Conservation (phyloP, 2,888 invertebrate genomes). For the Pachymerium ferrugineum region DNA sequence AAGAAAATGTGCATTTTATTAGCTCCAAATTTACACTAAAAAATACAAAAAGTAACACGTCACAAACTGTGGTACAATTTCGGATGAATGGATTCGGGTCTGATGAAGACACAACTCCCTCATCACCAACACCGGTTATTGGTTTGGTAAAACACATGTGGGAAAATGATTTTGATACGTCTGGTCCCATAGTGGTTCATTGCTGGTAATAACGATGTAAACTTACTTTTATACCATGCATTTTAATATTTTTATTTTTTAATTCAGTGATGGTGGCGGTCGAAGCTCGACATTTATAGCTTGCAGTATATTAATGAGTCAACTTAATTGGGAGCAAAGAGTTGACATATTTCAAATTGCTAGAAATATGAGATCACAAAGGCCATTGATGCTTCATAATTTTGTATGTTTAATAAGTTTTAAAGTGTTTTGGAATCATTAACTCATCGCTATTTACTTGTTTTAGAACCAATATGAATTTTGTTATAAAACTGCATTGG, state of each 20-base stretch:
- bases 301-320: conserved; percentile 76
- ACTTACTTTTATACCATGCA: background rate
- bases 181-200: conserved; percentile 75
- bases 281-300: conserved; percentile 85
- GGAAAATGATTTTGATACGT: conserved; percentile 42
- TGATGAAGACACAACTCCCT: conserved; percentile 76
- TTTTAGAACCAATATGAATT: conserved; percentile 86
- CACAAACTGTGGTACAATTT: conserved; percentile 53
- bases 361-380: conserved; percentile 75
- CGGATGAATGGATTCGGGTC: conserved; percentile 92
- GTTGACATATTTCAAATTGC: conserved; percentile 80
- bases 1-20: conserved; percentile 87
- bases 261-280: conserved; percentile 73
- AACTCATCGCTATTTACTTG: conserved; percentile 32
- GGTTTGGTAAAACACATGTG: conserved; percentile 70
- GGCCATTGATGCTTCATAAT: conserved; percentile 75
- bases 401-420: conserved; percentile 57
- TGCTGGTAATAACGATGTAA: conserved; percentile 59
- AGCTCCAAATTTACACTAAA: conserved; percentile 72
- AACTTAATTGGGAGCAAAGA: conserved; percentile 73
- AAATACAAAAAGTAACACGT: conserved; percentile 56
- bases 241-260: conserved; percentile 37
- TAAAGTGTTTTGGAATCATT: background rate
- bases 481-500: conserved; percentile 75
- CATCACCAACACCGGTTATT: conserved; percentile 77